Conservation (phyloP, 2,113 vertebrate species). For the Eptesicus fuscus region DNA sequence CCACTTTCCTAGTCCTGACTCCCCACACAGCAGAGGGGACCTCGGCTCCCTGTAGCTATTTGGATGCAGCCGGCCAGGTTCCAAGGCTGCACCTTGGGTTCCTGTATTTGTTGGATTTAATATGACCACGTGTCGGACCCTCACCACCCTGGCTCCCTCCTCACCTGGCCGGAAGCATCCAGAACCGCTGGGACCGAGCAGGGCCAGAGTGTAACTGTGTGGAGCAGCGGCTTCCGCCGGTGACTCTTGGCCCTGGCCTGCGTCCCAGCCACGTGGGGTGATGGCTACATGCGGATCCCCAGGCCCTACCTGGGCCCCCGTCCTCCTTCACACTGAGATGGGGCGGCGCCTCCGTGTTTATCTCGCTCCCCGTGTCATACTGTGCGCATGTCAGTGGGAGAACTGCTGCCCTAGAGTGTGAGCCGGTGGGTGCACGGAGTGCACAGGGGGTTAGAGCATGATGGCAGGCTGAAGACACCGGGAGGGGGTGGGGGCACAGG, state of each 20-base stretch:
- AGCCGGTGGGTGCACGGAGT: accelerated
- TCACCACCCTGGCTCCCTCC: accelerated
- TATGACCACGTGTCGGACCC: not conserved
- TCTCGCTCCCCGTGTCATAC: not conserved
- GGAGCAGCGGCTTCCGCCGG: too few species aligned
- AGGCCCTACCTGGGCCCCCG: not conserved
- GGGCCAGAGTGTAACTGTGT: too few species aligned
- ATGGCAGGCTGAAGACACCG: not conserved
- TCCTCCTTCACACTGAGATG: not conserved
- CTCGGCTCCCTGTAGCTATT: not conserved
- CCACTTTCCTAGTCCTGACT: not conserved
- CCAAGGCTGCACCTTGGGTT: not conserved
- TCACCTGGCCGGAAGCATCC: not conserved
- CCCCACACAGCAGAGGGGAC: not conserved
- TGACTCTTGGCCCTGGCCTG: not conserved
- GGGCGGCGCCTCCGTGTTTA: not conserved
- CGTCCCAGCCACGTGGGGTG: not conserved
- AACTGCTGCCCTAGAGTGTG: not conserved
- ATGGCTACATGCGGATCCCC: too few species aligned
- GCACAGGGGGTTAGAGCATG: not conserved
- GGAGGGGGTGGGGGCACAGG: not conserved
- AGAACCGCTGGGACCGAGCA: not conserved
- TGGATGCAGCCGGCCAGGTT: not conserved
- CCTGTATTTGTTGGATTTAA: not conserved
- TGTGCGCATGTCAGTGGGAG: not conserved